Evolutionary conservation across 2,888 invertebrate species (phyloP).

Genomic region (Diarsia brunnea): DNA sequence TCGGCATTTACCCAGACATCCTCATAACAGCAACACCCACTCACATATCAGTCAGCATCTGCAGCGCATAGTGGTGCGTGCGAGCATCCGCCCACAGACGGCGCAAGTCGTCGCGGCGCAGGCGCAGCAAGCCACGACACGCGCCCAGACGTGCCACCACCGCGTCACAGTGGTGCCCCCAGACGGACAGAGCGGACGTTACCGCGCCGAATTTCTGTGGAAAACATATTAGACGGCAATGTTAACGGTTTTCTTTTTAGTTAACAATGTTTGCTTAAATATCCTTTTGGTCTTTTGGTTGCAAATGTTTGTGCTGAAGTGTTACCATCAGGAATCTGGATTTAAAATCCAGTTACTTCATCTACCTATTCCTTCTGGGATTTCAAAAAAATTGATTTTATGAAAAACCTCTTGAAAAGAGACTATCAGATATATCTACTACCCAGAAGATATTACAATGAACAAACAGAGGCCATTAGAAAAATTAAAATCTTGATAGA

Average conservation of each 20-base stretch:
- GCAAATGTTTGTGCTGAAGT: no score
- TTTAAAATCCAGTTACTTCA: no score
- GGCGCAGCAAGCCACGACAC: conserved; percentile 93
- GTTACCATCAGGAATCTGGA: no score
- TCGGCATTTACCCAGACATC: background rate
- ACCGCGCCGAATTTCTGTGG: conserved; percentile 85
- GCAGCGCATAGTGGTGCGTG: conserved; percentile 97
- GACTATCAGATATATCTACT: no score
- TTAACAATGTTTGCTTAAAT: no score
- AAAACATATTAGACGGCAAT: background rate
- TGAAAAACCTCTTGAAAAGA: no score
- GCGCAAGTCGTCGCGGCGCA: conserved; percentile 97
- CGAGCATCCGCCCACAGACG: conserved; percentile 98
- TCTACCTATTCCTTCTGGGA: no score
- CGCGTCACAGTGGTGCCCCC: conserved; percentile 85
- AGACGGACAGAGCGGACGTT: conserved; percentile 78
- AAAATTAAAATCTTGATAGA: no score
- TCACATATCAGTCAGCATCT: conserved; percentile 97
- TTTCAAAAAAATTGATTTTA: no score
- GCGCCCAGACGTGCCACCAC: conserved; percentile 84
- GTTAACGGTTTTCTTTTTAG: background rate
- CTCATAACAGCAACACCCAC: conserved; percentile 71
- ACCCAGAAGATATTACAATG: no score
- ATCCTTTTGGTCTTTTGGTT: no score
- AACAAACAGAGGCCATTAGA: no score